A percentile compares a stretch with the other conserved stretches of the same genome.
Evolutionary conservation across 2,888 invertebrate genomes (phyloP).

Genomic region (Rapana venosa): DNA sequence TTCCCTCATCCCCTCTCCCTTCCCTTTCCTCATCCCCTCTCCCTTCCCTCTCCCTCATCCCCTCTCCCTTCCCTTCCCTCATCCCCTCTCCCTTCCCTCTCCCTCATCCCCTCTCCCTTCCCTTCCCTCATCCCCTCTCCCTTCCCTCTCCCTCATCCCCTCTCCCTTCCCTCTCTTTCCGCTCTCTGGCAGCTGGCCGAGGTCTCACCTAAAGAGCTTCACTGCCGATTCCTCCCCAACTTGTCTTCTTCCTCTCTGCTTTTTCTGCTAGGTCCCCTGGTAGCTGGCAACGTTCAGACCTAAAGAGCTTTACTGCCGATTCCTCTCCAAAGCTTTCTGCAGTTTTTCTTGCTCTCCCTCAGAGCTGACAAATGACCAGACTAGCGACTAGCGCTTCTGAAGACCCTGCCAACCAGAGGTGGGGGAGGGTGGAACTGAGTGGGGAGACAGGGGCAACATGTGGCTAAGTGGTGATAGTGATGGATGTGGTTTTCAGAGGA

Average conservation of each 20-base stretch:
- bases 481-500: constrained; percentile 30
- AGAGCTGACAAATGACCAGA: constrained; percentile 30
- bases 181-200: background rate
- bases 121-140: background rate
- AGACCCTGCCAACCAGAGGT: background rate
- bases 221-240: background rate
- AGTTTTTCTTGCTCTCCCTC: background rate
- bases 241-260: too few species aligned
- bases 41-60: background rate
- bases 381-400: constrained; percentile 7
- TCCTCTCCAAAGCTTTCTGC: background rate
- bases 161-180: background rate
- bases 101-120: too few species aligned
- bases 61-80: background rate
- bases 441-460: background rate
- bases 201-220: background rate
- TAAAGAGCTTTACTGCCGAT: constrained; percentile 1
- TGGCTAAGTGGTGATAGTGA: constrained; percentile 27
- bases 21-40: background rate
- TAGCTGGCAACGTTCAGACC: too few species aligned
- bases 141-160: background rate
- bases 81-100: too few species aligned
- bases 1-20: background rate
- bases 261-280: too few species aligned
- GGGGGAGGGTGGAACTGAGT: background rate